Evolutionary conservation across 2,888 invertebrate genomes (phyloP).

Genomic region (Pseudolycoriella hygida): DNA sequence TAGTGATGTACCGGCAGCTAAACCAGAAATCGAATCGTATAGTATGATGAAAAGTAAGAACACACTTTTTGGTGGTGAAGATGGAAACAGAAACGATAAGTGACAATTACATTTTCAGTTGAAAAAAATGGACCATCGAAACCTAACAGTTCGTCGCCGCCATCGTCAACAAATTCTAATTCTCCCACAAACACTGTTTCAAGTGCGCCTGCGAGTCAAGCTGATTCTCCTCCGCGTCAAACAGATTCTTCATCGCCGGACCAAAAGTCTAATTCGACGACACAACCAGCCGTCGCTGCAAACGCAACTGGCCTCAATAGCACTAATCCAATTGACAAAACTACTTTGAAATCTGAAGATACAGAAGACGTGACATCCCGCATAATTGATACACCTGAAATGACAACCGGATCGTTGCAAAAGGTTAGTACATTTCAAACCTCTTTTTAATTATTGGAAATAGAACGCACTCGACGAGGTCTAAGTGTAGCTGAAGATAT

Average conservation of each 20-base stretch:
- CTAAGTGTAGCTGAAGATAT: no score
- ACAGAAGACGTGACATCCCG: background rate
- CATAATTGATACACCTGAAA: background rate
- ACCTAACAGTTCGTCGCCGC: slow-evolving; percentile 15
- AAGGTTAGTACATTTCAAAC: background rate
- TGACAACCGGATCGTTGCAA: background rate
- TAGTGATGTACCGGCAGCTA: slow-evolving; percentile 48
- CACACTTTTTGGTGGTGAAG: no score
- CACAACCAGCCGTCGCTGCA: slow-evolving; percentile 14
- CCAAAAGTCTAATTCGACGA: slow-evolving; percentile 14
- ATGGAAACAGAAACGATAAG: no score
- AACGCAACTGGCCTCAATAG: background rate
- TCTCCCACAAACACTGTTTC: slow-evolving; percentile 22
- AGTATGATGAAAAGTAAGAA: slow-evolving; percentile 28
- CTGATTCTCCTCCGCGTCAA: slow-evolving; percentile 19
- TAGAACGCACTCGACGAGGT: no score
- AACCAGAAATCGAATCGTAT: slow-evolving; percentile 24
- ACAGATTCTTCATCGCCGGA: slow-evolving; percentile 13
- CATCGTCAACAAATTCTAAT: slow-evolving; percentile 17
- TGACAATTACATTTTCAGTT: slow-evolving; percentile 3
- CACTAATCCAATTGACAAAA: background rate
- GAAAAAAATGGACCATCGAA: slow-evolving; percentile 22
- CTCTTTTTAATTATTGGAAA: no score
- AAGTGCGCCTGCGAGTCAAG: slow-evolving; percentile 14
- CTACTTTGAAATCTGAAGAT: background rate